Base-by-base conservation (phyloP, 2,888 invertebrate genomes). In the Stegana nigrithorax region DNA sequence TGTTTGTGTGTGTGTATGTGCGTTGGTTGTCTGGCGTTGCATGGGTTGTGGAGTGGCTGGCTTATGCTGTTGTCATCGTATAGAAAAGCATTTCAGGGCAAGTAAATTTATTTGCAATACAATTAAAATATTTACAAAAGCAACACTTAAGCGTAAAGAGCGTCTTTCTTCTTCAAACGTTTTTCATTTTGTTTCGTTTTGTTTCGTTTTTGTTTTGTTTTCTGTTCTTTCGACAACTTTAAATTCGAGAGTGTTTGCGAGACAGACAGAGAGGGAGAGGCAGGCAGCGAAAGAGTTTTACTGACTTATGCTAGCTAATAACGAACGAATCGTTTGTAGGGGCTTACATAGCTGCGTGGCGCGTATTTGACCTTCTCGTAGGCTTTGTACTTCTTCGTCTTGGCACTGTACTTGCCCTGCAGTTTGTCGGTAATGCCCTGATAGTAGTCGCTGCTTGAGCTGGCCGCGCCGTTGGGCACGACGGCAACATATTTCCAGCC, bases 381-480 rank as follows among this genome's bases (percentile, higher is more conserved):
- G 39, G 80, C 83, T 70, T 84, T 84, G 71, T 82, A 84, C 66
- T 84, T 84, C 75, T 84, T 84, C 62, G 84, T 82, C 74, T 85
- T 85, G 29, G 76, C 75, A 67, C 85, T 85, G 72, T 83, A 85
- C 78, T 84, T 84, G 70, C 85, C 85, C 69, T 85, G 85, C 67
- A 73, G 69, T 70, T 85, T 85, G 65, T 82, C 75, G 63, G 74
- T 70, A 67, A 70, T 70, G 62, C 68, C 68, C 27, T 19, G 10
- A 57, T 66, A 69, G 65, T 73, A 73, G n/a, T n/a, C n/a, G 57
- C 67, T 63, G 14, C 62, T 64, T 19, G 25, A 14, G 60, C 36
- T n/a, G 61, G 59, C 7, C 60, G 44, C 10, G 7, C 17, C 25
- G 14, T 51, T 63, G 27, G 78, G 79, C 47, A 83, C 78, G 26